Evolutionary conservation across 2,888 invertebrate genomes (phyloP).

Genomic region (Spodoptera exigua): DNA sequence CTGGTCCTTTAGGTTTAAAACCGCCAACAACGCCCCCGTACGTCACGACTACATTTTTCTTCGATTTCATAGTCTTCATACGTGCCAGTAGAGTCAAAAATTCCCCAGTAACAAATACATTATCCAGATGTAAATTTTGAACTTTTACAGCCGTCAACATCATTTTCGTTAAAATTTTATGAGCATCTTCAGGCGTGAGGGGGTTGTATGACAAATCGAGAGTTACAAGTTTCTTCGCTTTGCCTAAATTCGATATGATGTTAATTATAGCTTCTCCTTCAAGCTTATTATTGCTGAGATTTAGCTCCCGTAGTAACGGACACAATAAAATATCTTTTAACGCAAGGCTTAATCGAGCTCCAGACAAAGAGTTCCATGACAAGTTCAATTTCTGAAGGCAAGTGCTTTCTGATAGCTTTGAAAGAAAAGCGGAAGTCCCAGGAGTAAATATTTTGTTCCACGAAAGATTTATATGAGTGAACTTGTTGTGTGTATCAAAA

Average conservation of each 20-base stretch:
- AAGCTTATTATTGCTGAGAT: conserved; percentile 75
- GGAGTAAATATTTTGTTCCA: conserved; percentile 72
- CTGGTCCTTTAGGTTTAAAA: conserved; percentile 58
- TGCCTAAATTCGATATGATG: conserved; percentile 57
- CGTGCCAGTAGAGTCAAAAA: conserved; percentile 63
- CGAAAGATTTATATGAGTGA: conserved; percentile 73
- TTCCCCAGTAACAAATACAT: conserved; percentile 64
- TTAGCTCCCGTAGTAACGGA: conserved; percentile 63
- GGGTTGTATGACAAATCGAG: conserved; percentile 77
- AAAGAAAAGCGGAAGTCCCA: conserved; percentile 64
- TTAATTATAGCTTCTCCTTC: conserved; percentile 62
- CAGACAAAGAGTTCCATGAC: conserved; percentile 73
- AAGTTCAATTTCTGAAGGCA: conserved; percentile 70
- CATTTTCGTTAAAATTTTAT: conserved; percentile 64
- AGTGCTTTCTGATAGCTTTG: conserved; percentile 64
- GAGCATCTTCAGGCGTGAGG: conserved; percentile 68
- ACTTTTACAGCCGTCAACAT: conserved; percentile 63
- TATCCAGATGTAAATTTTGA: conserved; percentile 69
- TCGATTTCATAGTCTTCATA: conserved; percentile 59
- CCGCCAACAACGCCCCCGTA: conserved; percentile 65
- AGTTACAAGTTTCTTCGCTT: conserved; percentile 66
- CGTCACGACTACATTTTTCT: conserved; percentile 63
- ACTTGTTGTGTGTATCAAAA: conserved; percentile 69
- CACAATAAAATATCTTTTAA: conserved; percentile 64
- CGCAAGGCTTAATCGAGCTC: conserved; percentile 63